Percentiles rank a stretch among this genome's conserved stretches.
These are phyloP conservation scores for Himalopsyche tibetana DNA, from an alignment of 2,888 invertebrate species.

Conservation along the genomic window DNA sequence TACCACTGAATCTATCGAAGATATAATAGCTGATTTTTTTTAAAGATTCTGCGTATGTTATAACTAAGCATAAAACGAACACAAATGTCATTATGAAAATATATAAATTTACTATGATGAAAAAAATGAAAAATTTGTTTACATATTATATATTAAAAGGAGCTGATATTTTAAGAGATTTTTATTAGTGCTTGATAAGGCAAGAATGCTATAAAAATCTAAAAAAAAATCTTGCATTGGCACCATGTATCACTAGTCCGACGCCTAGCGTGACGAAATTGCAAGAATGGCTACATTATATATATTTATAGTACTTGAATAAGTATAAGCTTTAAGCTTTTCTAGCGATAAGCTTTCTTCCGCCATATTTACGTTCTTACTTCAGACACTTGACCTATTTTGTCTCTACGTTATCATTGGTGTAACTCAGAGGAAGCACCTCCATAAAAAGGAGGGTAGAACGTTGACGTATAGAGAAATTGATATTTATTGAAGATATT, in stretches of 20 bases:
- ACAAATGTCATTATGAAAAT: no score
- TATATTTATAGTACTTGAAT: conserved; percentile 6
- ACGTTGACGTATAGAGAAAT: no score
- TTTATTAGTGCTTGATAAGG: background rate
- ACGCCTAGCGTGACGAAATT: conserved; percentile 30
- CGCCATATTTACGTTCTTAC: conserved; percentile 19
- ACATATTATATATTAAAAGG: background rate
- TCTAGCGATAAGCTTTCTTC: conserved; percentile 10
- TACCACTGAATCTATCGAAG: no score
- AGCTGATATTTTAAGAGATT: background rate
- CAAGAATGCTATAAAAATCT: background rate
- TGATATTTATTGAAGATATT: no score
- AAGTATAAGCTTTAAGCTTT: conserved; percentile 20
- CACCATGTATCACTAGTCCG: background rate
- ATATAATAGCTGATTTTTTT: no score
- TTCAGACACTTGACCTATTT: conserved; percentile 44
- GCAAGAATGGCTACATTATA: conserved; percentile 15
- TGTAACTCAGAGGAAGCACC: background rate
- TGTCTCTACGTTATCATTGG: background rate
- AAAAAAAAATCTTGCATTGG: background rate
- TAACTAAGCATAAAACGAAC: no score
- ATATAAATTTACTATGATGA: no score
- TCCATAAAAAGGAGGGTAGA: no score
- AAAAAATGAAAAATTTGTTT: background rate
- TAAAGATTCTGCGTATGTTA: no score